Evolutionary conservation across 2,888 invertebrate genomes (phyloP).

Genomic region (Heliconius hortense): DNA sequence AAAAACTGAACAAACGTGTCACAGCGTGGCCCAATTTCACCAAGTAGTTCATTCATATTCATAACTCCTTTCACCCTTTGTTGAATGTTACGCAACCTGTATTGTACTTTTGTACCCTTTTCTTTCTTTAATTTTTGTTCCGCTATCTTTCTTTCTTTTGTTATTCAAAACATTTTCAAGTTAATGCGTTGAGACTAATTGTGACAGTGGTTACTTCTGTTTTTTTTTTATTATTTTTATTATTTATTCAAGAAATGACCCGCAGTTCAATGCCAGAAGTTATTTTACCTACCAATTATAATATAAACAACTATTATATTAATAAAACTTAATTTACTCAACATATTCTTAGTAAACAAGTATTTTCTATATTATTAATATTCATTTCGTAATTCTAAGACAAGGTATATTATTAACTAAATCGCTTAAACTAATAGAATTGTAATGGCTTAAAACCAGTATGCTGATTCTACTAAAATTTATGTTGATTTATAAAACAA

Average conservation of each 20-base stretch:
- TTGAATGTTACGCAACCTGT: slow-evolving; percentile 66
- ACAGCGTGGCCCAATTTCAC: slow-evolving; percentile 64
- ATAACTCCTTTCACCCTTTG: slow-evolving; percentile 73
- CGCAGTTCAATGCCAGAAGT: slow-evolving; percentile 15
- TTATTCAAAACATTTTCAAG: slow-evolving; percentile 44
- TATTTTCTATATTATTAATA: slow-evolving; percentile 3
- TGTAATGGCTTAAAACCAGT: neutral
- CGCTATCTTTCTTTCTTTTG: slow-evolving; percentile 44
- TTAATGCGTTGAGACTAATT: slow-evolving; percentile 35
- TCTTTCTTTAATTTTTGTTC: slow-evolving; percentile 66
- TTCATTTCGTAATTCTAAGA: neutral
- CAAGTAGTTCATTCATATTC: slow-evolving; percentile 77
- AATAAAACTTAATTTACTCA: slow-evolving; percentile 14
- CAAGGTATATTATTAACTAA: slow-evolving; percentile 1
- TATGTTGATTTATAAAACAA: neutral
- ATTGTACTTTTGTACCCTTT: slow-evolving; percentile 54
- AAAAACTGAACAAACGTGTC: slow-evolving; percentile 44
- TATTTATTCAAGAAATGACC: slow-evolving; percentile 22
- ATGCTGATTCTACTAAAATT: neutral
- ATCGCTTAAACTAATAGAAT: neutral
- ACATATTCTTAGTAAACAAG: slow-evolving; percentile 11
- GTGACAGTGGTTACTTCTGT: slow-evolving; percentile 9
- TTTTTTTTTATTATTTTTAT: slow-evolving; percentile 6
- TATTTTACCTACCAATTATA: slow-evolving; percentile 10
- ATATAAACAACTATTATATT: neutral